Evolutionary conservation across 1,140 invertebrate genomes (phyloP).

Genomic region (Popillia japonica): DNA sequence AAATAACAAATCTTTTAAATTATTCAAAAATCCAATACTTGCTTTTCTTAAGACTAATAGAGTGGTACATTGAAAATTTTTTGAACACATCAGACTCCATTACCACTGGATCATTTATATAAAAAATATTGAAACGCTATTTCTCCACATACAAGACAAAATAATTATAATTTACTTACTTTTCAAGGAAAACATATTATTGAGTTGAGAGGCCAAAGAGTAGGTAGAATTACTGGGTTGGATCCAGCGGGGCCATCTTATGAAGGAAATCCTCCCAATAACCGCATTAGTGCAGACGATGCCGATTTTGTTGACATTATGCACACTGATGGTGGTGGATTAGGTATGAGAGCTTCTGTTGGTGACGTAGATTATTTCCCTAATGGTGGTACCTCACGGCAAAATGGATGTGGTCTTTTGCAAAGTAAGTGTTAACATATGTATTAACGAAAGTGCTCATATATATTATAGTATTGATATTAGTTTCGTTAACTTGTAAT

Average conservation of each 20-base stretch:
- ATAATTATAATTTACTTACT: too few relatives aligned
- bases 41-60: too few relatives aligned
- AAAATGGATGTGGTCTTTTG: conserved; percentile 50
- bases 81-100: too few relatives aligned
- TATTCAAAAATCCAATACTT: too few relatives aligned
- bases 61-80: too few relatives aligned
- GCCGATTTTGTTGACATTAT: conserved; percentile 63
- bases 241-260: conserved; percentile 36
- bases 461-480: too few relatives aligned
- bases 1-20: too few relatives aligned
- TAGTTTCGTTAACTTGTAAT: too few relatives aligned
- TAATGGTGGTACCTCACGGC: conserved; percentile 53
- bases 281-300: conserved; percentile 50
- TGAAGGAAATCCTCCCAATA: background rate
- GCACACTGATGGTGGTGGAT: conserved; percentile 61
- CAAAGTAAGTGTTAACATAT: background rate
- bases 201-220: background rate
- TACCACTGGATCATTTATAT: too few relatives aligned
- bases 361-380: conserved; percentile 61
- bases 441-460: too few relatives aligned
- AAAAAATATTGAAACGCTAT: too few relatives aligned
- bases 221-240: conserved; percentile 40
- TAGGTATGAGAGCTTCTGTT: conserved; percentile 60
- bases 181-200: background rate
- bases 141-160: too few relatives aligned